phyloP scores from a whole-genome alignment of 2,888 invertebrate genomes.

The Linyphia triangularis region DNA sequence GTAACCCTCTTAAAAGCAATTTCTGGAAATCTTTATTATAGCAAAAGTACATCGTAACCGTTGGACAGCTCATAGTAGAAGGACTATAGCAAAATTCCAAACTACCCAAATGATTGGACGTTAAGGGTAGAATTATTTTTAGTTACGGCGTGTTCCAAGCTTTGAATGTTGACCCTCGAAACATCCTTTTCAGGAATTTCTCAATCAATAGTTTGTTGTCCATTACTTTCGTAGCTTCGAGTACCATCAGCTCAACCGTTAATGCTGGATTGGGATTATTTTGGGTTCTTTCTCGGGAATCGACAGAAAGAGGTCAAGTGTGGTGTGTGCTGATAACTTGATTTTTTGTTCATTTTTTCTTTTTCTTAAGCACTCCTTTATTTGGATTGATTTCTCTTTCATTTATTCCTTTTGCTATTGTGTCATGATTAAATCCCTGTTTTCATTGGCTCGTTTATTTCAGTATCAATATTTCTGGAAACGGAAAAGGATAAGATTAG shows the following conservation, averaged over 20 bases:
- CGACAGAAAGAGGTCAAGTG: slow-evolving; percentile 59
- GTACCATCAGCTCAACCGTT: slow-evolving; percentile 43
- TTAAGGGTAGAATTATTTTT: slow-evolving; percentile 62
- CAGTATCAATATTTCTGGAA: neutral
- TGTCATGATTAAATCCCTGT: neutral
- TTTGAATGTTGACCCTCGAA: slow-evolving; percentile 28
- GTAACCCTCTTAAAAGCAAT: slow-evolving; percentile 28
- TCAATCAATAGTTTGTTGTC: slow-evolving; percentile 67
- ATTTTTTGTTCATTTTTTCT: neutral
- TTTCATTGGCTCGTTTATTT: slow-evolving; percentile 27
- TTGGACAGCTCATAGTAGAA: slow-evolving; percentile 4
- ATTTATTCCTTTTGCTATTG: slow-evolving; percentile 8
- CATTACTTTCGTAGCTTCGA: slow-evolving; percentile 52
- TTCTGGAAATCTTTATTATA: slow-evolving; percentile 53
- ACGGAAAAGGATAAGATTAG: neutral
- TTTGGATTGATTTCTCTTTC: slow-evolving; percentile 5
- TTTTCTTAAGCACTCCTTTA: slow-evolving; percentile 10
- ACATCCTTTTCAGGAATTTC: slow-evolving; percentile 35
- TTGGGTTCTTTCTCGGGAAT: slow-evolving; percentile 47
- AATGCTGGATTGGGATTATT: slow-evolving; percentile 64
- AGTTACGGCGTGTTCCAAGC: slow-evolving; percentile 17
- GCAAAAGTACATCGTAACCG: slow-evolving; percentile 17
- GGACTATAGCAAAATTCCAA: slow-evolving; percentile 38
- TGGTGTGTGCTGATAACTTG: slow-evolving; percentile 54
- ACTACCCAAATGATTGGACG: slow-evolving; percentile 53